phyloP scores from a whole-genome alignment of 2,113 vertebrate genomes.

The Micronycteris hirsuta region DNA sequence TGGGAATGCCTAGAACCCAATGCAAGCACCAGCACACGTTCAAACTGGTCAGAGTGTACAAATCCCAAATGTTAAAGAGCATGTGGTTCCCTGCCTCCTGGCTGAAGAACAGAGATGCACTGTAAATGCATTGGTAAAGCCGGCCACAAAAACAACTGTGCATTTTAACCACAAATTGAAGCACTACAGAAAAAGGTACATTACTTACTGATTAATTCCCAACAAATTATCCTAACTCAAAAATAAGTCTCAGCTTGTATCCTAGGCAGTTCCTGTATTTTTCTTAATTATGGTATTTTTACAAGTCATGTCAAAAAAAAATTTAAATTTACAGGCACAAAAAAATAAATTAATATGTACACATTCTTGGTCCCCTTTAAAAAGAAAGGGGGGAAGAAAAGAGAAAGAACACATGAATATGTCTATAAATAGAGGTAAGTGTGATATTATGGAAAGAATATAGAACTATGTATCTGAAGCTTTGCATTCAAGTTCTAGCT shows the following conservation, averaged over 20 bases:
- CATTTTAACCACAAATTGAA: neutral
- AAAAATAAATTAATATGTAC: neutral
- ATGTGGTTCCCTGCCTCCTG: neutral
- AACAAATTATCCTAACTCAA: constrained; percentile 13
- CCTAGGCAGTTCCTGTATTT: neutral
- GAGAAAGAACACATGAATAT: neutral
- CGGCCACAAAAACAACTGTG: neutral
- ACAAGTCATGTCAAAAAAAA: neutral
- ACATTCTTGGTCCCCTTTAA: neutral
- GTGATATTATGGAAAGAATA: neutral
- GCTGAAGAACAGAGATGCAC: neutral
- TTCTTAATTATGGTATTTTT: constrained; percentile 18
- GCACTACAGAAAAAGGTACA: neutral
- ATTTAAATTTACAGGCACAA: neutral
- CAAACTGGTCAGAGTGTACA: neutral
- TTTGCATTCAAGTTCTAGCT: neutral
- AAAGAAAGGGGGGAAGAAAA: neutral
- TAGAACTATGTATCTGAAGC: neutral
- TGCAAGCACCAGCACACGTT: neutral
- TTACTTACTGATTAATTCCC: constrained; percentile 13
- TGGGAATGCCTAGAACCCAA: neutral
- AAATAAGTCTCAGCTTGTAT: constrained; percentile 2
- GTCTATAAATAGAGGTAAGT: neutral
- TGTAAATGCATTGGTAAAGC: neutral
- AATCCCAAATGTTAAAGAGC: neutral